These are phyloP conservation scores for Helicolenus hilgendorfi DNA, from an alignment of 2,797 vertebrate genomes.

Conservation along the genomic window DNA sequence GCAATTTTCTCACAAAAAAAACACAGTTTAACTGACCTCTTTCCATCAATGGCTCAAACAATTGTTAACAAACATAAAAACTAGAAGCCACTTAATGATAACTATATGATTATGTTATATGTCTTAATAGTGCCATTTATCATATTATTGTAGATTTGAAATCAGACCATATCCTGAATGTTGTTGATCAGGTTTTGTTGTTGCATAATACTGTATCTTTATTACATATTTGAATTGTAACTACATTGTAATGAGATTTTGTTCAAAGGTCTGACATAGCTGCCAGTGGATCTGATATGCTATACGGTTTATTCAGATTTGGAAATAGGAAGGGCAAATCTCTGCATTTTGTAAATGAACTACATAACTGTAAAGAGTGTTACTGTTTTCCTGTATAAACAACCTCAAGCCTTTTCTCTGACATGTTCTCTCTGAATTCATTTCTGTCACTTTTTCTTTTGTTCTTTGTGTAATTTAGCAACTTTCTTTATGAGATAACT, in stretches of 20 bases:
- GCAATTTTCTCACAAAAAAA: background rate
- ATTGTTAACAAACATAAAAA: background rate
- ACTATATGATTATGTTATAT: background rate
- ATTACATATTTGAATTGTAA: background rate
- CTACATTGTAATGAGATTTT: background rate
- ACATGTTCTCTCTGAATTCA: background rate
- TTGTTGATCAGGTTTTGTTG: background rate
- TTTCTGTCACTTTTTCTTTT: background rate
- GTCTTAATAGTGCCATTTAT: background rate
- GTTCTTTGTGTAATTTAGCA: background rate
- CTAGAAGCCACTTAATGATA: background rate
- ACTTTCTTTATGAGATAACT: background rate
- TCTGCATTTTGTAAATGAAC: background rate
- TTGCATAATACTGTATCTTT: background rate
- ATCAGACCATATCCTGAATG: background rate
- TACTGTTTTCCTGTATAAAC: background rate
- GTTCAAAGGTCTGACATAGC: background rate
- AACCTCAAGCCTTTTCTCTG: background rate
- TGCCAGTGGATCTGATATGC: background rate
- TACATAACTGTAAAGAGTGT: background rate
- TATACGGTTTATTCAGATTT: background rate
- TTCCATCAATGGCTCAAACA: constrained; percentile 70
- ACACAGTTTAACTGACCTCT: constrained; percentile 11
- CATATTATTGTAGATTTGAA: background rate
- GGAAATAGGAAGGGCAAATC: constrained; percentile 8